Percentiles rank a stretch among this genome's conserved stretches.
phyloP scores from a whole-genome alignment of 2,113 vertebrate genomes.

The Proteles cristata region DNA sequence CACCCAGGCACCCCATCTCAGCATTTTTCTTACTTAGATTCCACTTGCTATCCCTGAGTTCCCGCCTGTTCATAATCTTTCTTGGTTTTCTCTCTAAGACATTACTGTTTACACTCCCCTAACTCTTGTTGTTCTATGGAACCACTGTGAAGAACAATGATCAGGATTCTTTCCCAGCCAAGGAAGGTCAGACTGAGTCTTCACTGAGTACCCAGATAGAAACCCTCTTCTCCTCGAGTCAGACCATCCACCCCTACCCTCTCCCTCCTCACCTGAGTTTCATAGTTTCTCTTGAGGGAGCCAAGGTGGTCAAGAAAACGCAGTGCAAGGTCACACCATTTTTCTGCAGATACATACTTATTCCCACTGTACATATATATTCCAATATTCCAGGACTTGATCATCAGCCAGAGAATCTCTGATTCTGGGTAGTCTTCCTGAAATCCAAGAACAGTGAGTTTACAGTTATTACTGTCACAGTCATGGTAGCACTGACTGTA shows the following conservation, averaged over 20 bases:
- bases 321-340: conserved; percentile 93
- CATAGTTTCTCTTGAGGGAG: conserved; percentile 91
- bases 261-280: conserved; percentile 87
- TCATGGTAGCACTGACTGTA: background rate
- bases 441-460: conserved; percentile 53
- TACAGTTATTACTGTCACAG: background rate
- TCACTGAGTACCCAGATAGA: background rate
- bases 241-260: background rate
- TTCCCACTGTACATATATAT: conserved; percentile 88
- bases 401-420: conserved; percentile 95
- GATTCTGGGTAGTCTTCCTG: conserved; percentile 90
- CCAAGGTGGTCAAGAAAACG: conserved; percentile 90
- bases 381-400: conserved; percentile 94
- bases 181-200: background rate
- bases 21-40: conserved; percentile 19
- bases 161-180: background rate
- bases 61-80: background rate
- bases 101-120: background rate
- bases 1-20: background rate
- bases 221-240: background rate
- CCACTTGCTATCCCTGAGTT: background rate
- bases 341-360: conserved; percentile 90
- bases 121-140: background rate
- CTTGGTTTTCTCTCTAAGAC: conserved; percentile 42
- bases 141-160: background rate